These are phyloP conservation scores for Hiodon alosoides DNA, from an alignment of 2,113 vertebrate genomes.

Conservation along the genomic window DNA sequence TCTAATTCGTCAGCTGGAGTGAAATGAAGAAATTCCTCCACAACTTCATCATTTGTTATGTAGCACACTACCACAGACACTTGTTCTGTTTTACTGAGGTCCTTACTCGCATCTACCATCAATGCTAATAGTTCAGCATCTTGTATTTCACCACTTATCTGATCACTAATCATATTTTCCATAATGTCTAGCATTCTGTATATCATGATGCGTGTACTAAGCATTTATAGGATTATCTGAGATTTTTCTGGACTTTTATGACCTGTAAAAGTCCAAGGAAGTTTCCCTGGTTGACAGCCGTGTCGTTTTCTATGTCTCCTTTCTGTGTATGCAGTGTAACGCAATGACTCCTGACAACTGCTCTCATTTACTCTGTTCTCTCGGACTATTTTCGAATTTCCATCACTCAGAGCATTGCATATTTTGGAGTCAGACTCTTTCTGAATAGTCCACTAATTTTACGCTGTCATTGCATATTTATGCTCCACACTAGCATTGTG, in stretches of 20 bases:
- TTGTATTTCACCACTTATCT: slow-evolving; percentile 9
- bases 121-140: not conserved
- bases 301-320: not conserved
- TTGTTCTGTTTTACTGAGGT: slow-evolving; percentile 7
- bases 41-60: not conserved
- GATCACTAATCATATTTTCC: not conserved
- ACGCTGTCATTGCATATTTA: not conserved
- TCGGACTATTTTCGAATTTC: too few species aligned
- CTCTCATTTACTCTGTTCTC: not conserved
- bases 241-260: not conserved
- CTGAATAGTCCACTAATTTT: too few species aligned
- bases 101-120: slow-evolving; percentile 4
- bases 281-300: not conserved
- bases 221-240: not conserved
- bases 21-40: not conserved
- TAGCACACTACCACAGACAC: not conserved
- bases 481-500: slow-evolving; percentile 9
- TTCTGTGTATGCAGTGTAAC: not conserved
- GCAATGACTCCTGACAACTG: not conserved
- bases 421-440: too few species aligned
- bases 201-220: slow-evolving; percentile 2
- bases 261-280: not conserved
- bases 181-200: slow-evolving; percentile 8
- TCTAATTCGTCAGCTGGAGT: not conserved
- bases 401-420: too few species aligned